Evolutionary conservation across 2,797 vertebrate genomes (phyloP), one percentile per base, ranked within the genome.

Genomic region (Nannoperca obscura): DNA sequence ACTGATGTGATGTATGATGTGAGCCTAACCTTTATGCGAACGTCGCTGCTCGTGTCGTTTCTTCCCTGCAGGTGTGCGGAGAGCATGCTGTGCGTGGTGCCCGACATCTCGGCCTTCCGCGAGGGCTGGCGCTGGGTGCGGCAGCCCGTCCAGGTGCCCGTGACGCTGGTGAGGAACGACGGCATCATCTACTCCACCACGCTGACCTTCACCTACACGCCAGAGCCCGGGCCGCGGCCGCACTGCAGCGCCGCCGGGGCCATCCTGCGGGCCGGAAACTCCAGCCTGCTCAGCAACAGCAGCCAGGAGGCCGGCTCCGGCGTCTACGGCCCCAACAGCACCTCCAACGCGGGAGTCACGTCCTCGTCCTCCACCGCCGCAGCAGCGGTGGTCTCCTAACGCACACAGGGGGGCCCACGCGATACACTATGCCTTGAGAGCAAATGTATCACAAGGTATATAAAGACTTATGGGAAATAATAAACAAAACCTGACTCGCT

Each of bases 101-200:
- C 98, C 42, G 98, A 99, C 95, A 99, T 99, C 94, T 99, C 98
- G 2, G 98, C 98, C 30, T 99, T 99, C 95, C 97, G 98, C 74
- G 98, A 99, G 96, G 98, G 98, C 24, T 99, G 98, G 98, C 94
- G 98, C 84, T 99, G 98, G 98, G 98, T 99, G 80, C 95, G 98
- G 75, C 98, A 99, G 90, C 98, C 98, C 34, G 98, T 99, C 77
- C 98, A 99, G 94, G 98, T 99, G 67, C 98, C 98, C 76, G 98
- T 99, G 84, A 99, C 98, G 86, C 96, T 99, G 96, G 98, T 99
- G 87, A 95, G 98, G 75, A 98, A 97, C 3, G 98, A 99, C 86
- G 98, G 98, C 87, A 97, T 99, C 86, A 99, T 99, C 95, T 99
- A 99, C 93, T 99, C 98, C 93, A 99, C 98, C 94, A 98, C 97